Evolutionary conservation across 2,888 invertebrate species (phyloP).

Genomic region (Agrypnus murinus): DNA sequence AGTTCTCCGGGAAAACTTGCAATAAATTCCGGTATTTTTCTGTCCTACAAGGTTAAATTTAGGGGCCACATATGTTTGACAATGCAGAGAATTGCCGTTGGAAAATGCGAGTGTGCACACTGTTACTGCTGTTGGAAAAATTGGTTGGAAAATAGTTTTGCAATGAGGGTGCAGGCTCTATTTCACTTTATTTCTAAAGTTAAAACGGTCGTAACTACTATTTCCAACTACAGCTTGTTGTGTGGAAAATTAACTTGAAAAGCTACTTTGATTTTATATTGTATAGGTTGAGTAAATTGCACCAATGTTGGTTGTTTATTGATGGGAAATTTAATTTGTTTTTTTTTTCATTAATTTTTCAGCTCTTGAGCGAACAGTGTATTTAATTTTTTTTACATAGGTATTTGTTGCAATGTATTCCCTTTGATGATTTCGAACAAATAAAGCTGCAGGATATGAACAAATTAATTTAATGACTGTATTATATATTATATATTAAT

Average conservation of each 20-base stretch:
- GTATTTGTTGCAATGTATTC: too few species aligned
- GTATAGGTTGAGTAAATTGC: conserved; percentile 33
- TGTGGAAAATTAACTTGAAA: conserved; percentile 33
- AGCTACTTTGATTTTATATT: conserved; percentile 39
- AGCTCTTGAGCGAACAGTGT: too few species aligned
- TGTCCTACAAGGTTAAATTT: conserved; percentile 40
- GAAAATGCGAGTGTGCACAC: conserved; percentile 39
- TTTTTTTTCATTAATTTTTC: too few species aligned
- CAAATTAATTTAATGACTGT: too few species aligned
- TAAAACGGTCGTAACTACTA: conserved; percentile 1
- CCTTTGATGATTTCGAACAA: too few species aligned
- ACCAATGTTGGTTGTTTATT: conserved; percentile 22
- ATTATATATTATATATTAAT: conserved; percentile 7
- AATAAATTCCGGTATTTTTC: conserved; percentile 42
- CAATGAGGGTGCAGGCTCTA: conserved; percentile 19
- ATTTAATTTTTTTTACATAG: too few species aligned
- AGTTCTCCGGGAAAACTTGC: conserved; percentile 24
- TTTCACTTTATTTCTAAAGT: conserved; percentile 30
- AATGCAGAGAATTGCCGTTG: conserved; percentile 42
- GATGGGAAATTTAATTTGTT: conserved; percentile 32
- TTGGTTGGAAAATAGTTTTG: conserved; percentile 36
- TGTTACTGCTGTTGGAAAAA: conserved; percentile 18
- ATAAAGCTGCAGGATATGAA: too few species aligned
- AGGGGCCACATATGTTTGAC: conserved; percentile 45
- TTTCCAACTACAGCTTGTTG: conserved; percentile 9